Conservation (phyloP, 2,888 invertebrate species). For the Ischnura elegans region DNA sequence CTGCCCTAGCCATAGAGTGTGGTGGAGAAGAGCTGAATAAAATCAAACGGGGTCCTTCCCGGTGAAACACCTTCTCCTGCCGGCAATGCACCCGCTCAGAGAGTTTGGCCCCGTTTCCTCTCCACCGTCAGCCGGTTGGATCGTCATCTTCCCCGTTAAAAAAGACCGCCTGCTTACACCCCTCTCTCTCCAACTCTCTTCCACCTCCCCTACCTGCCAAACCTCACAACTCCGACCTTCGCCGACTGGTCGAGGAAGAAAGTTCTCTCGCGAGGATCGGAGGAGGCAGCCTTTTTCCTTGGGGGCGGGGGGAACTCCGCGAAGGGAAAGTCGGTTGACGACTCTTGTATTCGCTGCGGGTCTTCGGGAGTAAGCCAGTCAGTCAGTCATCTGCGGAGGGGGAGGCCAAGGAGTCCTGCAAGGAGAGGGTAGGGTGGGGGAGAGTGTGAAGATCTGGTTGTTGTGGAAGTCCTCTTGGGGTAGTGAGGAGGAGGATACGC, state of each 20-base stretch:
- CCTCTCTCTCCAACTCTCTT: not conserved
- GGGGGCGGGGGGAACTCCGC: not conserved
- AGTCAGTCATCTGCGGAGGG: not conserved
- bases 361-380: not conserved
- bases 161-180: not conserved
- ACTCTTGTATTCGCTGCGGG: not conserved
- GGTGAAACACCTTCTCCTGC: not conserved
- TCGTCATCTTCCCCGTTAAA: not conserved
- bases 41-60: no score
- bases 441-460: no score
- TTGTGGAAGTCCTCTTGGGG: not conserved
- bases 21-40: no score
- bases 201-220: not conserved
- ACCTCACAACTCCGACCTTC: not conserved
- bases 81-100: not conserved
- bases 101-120: conserved; percentile 2
- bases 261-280: no score
- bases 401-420: not conserved
- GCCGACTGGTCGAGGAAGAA: conserved; percentile 21
- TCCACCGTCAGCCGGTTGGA: not conserved
- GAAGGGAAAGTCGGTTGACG: conserved; percentile 37
- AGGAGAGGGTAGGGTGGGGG: no score
- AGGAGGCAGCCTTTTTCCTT: not conserved
- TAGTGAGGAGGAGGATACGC: not conserved
- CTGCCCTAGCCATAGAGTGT: no score